Conservation (phyloP, 1,140 invertebrate genomes). For the Drosophila parvula region DNA sequence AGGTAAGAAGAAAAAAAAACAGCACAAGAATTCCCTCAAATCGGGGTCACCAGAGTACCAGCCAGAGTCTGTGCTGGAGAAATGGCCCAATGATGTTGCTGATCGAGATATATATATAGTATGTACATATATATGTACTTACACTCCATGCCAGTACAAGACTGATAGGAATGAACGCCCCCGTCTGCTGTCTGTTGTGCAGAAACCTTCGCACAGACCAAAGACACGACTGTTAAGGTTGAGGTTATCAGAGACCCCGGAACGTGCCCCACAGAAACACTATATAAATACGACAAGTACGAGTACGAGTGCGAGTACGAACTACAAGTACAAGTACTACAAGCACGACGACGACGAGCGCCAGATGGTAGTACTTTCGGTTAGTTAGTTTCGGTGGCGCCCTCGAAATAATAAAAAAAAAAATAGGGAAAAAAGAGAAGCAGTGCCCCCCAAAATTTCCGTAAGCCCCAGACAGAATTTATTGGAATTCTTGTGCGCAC, state of each 20-base stretch:
- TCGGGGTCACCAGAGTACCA: constrained; percentile 63
- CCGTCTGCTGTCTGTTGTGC: constrained; percentile 6
- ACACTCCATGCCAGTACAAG: constrained; percentile 8
- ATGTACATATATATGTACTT: background rate
- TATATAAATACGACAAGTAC: constrained; percentile 51
- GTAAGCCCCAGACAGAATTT: constrained; percentile 38
- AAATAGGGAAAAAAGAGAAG: background rate
- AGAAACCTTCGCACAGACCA: constrained; percentile 37
- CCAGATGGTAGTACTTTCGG: constrained; percentile 34
- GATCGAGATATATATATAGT: constrained; percentile 32
- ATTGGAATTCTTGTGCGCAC: constrained; percentile 51
- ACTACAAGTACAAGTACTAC: constrained; percentile 35
- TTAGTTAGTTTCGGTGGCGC: constrained; percentile 27
- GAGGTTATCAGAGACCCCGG: constrained; percentile 68
- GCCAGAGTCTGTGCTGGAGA: constrained; percentile 25
- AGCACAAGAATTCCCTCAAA: constrained; percentile 71
- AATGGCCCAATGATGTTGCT: constrained; percentile 44
- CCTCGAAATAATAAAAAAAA: constrained; percentile 14
- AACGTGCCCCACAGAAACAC: constrained; percentile 57
- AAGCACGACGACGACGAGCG: constrained; percentile 27
- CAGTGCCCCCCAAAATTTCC: constrained; percentile 10
- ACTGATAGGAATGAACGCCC: constrained; percentile 37
- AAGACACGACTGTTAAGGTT: constrained; percentile 68
- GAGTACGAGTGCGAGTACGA: constrained; percentile 56
- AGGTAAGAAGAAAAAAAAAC: constrained; percentile 25